phyloP scores from a whole-genome alignment of 1,140 invertebrate species.

The Listronotus oregonensis region DNA sequence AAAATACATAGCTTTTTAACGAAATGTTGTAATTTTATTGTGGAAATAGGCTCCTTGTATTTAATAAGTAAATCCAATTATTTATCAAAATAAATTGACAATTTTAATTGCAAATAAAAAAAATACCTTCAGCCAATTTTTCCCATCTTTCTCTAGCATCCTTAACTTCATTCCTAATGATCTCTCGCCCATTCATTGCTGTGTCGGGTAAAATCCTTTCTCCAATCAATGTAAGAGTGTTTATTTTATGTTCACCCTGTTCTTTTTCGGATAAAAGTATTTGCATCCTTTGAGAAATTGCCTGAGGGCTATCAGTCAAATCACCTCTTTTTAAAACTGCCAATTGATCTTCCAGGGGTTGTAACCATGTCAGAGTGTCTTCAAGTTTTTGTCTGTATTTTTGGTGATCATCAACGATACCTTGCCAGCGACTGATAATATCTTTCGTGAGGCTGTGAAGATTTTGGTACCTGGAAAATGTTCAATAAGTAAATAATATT shows the following conservation, averaged over 20 bases:
- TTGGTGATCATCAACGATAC: constrained; percentile 82
- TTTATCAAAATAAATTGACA: no score
- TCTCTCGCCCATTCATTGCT: constrained; percentile 85
- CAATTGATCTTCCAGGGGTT: constrained; percentile 76
- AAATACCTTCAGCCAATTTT: constrained; percentile 70
- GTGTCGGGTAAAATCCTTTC: constrained; percentile 91
- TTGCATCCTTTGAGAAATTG: constrained; percentile 71
- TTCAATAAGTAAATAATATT: background rate
- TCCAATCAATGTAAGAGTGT: constrained; percentile 72
- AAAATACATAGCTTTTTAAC: no score
- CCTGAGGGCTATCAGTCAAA: constrained; percentile 57
- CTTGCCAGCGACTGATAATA: constrained; percentile 84
- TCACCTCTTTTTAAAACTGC: constrained; percentile 61
- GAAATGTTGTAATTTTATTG: no score
- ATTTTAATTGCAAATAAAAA: no score
- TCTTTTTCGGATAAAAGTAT: constrained; percentile 81
- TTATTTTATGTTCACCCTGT: constrained; percentile 78
- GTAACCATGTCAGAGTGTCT: constrained; percentile 78
- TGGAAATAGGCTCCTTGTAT: no score
- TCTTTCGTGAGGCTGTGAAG: constrained; percentile 84
- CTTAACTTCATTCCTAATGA: constrained; percentile 80
- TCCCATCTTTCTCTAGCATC: constrained; percentile 83
- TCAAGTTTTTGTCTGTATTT: constrained; percentile 78
- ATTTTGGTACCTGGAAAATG: constrained; percentile 71
- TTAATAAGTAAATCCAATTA: no score